Conservation (phyloP, 1,140 invertebrate species). For the Danaus melanippus region DNA sequence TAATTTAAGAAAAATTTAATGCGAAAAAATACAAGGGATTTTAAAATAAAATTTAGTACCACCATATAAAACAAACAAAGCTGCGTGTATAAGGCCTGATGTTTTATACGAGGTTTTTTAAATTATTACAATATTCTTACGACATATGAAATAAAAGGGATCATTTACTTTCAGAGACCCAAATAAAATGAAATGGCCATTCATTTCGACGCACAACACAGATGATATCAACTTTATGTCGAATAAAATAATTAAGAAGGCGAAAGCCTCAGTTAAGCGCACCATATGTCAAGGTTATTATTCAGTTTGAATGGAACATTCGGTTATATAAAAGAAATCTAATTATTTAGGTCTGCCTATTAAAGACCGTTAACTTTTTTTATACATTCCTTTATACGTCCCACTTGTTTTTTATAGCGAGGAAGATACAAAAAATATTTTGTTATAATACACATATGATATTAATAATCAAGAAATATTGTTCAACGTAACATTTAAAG, state of each 20-base stretch:
- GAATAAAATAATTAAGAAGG: conserved; percentile 28
- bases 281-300: conserved; percentile 40
- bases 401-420: conserved; percentile 1
- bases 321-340: conserved; percentile 7
- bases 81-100: too few relatives aligned
- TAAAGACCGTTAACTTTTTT: conserved; percentile 19
- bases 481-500: conserved; percentile 9
- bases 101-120: too few relatives aligned
- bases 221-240: conserved; percentile 19
- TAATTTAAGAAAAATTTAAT: too few relatives aligned
- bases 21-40: too few relatives aligned
- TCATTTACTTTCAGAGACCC: neutral
- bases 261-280: conserved; percentile 23
- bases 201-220: conserved; percentile 17
- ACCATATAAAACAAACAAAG: too few relatives aligned
- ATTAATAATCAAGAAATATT: too few relatives aligned
- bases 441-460: too few relatives aligned
- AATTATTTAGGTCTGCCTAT: conserved; percentile 10
- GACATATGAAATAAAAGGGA: conserved; percentile 4
- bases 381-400: neutral
- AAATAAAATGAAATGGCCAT: conserved; percentile 14
- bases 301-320: conserved; percentile 12
- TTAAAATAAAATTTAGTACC: too few relatives aligned
- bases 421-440: neutral
- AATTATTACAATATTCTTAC: conserved; percentile 3